Evolutionary conservation across 2,113 vertebrate genomes (phyloP).

Genomic region (Phylloscopus whistleri): DNA sequence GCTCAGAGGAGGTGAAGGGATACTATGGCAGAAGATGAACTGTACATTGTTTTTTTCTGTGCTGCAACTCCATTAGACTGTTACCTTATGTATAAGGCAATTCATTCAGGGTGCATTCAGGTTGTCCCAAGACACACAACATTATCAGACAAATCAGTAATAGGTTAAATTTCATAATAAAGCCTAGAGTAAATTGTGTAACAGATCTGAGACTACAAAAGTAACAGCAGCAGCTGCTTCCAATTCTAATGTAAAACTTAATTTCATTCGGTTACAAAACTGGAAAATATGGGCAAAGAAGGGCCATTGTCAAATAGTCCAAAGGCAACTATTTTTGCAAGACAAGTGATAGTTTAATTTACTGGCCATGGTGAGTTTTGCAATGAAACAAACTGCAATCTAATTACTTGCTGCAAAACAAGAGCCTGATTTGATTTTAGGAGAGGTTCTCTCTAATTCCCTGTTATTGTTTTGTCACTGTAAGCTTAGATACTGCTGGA

Average conservation of each 20-base stretch:
- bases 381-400: slow-evolving; percentile 41
- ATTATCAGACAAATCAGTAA: not conserved
- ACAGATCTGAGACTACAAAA: not conserved
- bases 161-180: not conserved
- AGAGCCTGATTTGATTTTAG: slow-evolving; percentile 58
- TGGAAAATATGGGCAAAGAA: not conserved
- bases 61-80: not conserved
- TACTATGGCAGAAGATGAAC: not conserved
- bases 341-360: slow-evolving; percentile 57
- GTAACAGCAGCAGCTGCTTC: not conserved
- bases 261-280: not conserved
- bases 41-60: not conserved
- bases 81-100: not conserved
- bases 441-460: slow-evolving; percentile 38
- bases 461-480: slow-evolving; percentile 44
- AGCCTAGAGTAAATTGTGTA: not conserved
- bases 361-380: slow-evolving; percentile 22
- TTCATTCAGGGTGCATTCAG: not conserved
- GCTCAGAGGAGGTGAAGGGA: not conserved
- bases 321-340: slow-evolving; percentile 24
- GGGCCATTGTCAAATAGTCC: not conserved
- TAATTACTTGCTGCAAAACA: slow-evolving; percentile 54
- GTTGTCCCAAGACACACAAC: not conserved
- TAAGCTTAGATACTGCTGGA: slow-evolving; percentile 32
- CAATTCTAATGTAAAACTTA: not conserved